Base-by-base conservation (phyloP, 2,113 vertebrate species). In the Scytalopus superciliaris region DNA sequence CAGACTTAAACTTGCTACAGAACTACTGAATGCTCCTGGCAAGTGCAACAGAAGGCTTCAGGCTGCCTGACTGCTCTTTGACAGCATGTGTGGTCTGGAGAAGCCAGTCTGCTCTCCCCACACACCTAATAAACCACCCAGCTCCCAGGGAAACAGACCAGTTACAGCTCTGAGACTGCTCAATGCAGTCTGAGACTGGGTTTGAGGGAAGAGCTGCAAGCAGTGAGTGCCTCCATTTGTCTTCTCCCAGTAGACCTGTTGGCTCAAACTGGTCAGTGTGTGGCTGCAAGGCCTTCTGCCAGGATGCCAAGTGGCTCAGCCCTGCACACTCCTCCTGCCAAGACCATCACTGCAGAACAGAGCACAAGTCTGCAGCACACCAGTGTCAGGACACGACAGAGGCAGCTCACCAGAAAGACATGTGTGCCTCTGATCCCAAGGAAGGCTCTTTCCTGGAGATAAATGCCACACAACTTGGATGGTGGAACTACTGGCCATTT, bases 241-340 rank as follows among this genome's bases (percentile, higher is more conserved):
- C 27, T 50, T 37, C 70, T 87, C n/a, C 68, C 73, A 86, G 44
- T 3, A 62, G 31, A 31, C 16, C 82, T 21, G 12, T 4, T 7
- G 59, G 52, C 75, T 44, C 39, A 37, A 14, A 31, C 14, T 2
- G 37, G 67, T 14, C 83, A 44, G 35, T 0, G 0, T 4, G 67
- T 40, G 60, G 82, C 74, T 37, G 10, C 2, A n/a, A 50, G 5
- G 49, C 21, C 59, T 14, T 0, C 0, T 22, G 40, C 23, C n/a
- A 66, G 79, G 19, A 44, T 9, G 7, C 60, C 0, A 0, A 74
- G 40, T 40, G 14, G 27, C 47, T 64, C 22, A 18, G 12, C 24
- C 68, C 45, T 18, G 19, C 35, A 8, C 0, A 0, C 8, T 68
- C 17, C 68, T 79, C 28, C 73, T 66, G 78, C 67, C 1, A 1